These are phyloP conservation scores for Apamea epomidion DNA, from an alignment of 2,888 invertebrate species.

Conservation along the genomic window DNA sequence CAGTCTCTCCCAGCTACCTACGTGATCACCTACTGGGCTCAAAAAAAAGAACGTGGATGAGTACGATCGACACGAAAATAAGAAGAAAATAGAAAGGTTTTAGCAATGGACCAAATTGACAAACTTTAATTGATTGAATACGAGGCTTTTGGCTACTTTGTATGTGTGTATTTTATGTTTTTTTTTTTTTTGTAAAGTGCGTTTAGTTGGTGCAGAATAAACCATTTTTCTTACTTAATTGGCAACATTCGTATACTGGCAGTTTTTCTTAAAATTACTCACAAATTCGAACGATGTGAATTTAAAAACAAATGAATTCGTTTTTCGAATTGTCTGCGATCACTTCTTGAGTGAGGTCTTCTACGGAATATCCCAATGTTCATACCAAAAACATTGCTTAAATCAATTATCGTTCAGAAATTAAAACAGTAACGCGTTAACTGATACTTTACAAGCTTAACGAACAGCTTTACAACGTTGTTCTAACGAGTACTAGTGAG, in stretches of 20 bases:
- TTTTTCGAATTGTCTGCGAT: not conserved
- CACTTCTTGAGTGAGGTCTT: not conserved
- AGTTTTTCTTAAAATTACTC: not conserved
- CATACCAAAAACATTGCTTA: not conserved
- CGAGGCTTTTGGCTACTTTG: too few relatives aligned
- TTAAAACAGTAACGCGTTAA: not conserved
- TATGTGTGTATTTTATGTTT: too few relatives aligned
- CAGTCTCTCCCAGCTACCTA: too few relatives aligned
- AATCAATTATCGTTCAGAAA: not conserved
- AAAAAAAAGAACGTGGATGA: too few relatives aligned
- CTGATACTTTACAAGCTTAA: conserved; percentile 4
- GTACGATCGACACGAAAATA: too few relatives aligned
- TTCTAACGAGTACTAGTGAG: conserved; percentile 49
- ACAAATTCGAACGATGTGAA: not conserved
- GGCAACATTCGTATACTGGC: too few relatives aligned
- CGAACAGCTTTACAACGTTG: conserved; percentile 12
- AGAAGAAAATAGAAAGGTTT: not conserved
- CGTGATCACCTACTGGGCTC: too few relatives aligned
- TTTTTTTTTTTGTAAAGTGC: not conserved
- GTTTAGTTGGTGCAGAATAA: not conserved
- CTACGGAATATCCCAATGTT: too few relatives aligned
- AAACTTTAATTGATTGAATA: too few relatives aligned
- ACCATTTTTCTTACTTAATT: not conserved
- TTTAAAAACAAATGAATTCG: conserved; percentile 4
- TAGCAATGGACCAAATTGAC: not conserved